Conservation (phyloP, 1,140 invertebrate species). For the Dreissena rostriformis region DNA sequence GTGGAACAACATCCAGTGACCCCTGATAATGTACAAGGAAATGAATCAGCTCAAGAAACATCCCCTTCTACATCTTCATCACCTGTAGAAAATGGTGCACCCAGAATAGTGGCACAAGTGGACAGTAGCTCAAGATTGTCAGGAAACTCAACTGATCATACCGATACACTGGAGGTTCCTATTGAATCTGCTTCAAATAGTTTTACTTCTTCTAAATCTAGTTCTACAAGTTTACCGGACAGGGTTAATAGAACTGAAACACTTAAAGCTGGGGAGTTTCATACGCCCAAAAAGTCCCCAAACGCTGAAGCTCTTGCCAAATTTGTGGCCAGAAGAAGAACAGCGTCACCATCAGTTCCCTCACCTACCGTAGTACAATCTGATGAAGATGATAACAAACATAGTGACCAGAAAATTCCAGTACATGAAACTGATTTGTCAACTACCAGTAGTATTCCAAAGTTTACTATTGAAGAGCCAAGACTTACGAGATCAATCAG, state of each 20-base stretch:
- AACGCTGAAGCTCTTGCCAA: constrained; percentile 36
- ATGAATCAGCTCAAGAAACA: no score
- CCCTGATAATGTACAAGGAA: no score
- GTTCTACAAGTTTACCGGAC: background rate
- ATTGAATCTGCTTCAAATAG: background rate
- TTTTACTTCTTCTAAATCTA: background rate
- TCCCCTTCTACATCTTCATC: background rate
- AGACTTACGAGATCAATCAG: no score
- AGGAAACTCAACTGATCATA: background rate
- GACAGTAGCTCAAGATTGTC: background rate
- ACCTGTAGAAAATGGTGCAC: background rate
- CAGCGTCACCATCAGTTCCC: constrained; percentile 27
- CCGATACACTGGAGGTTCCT: background rate
- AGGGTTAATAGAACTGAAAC: background rate
- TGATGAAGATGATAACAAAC: background rate
- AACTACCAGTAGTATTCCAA: no score
- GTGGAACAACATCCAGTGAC: no score
- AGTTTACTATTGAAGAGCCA: no score
- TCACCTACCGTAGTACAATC: constrained; percentile 5
- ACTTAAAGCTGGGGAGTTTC: background rate
- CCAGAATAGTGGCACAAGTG: background rate
- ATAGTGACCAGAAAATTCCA: no score
- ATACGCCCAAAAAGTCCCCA: background rate
- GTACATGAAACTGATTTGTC: no score
- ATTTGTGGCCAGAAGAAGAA: constrained; percentile 46